Conservation (phyloP, 2,888 invertebrate species). For the Allophyes oxyacanthae region DNA sequence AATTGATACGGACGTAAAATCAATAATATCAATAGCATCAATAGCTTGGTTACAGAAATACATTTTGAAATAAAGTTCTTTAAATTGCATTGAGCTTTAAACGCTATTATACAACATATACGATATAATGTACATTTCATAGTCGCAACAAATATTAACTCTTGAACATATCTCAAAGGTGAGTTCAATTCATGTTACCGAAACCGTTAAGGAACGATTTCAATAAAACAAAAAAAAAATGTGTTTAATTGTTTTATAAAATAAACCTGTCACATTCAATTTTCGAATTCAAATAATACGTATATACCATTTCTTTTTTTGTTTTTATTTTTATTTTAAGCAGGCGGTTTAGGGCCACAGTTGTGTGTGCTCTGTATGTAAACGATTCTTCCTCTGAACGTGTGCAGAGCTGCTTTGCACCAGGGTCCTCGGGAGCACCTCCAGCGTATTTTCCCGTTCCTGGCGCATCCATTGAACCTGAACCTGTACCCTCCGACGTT, state of each 20-base stretch:
- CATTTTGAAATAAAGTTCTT: constrained; percentile 27
- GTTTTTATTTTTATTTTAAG: constrained; percentile 39
- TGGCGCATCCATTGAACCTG: constrained; percentile 84
- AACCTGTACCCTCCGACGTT: constrained; percentile 85
- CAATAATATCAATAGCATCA: constrained; percentile 16
- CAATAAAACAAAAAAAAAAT: constrained; percentile 36
- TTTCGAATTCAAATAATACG: constrained; percentile 4
- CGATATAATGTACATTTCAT: background rate
- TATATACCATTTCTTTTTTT: background rate
- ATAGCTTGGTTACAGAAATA: constrained; percentile 9
- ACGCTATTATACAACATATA: constrained; percentile 5
- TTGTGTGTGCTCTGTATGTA: constrained; percentile 85
- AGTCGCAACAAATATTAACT: background rate
- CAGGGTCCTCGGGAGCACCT: constrained; percentile 84
- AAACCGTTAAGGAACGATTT: constrained; percentile 7
- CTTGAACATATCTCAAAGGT: constrained; percentile 3
- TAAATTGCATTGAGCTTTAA: constrained; percentile 11
- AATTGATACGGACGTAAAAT: constrained; percentile 11
- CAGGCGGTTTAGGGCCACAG: constrained; percentile 82
- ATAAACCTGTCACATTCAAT: constrained; percentile 28
- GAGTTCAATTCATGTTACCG: constrained; percentile 19
- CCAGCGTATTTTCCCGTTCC: constrained; percentile 86
- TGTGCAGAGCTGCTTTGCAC: constrained; percentile 86
- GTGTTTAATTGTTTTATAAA: constrained; percentile 27
- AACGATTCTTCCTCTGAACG: constrained; percentile 82